These are phyloP conservation scores for Eleginops maclovinus DNA, from an alignment of 2,113 vertebrate genomes.

Conservation along the genomic window DNA sequence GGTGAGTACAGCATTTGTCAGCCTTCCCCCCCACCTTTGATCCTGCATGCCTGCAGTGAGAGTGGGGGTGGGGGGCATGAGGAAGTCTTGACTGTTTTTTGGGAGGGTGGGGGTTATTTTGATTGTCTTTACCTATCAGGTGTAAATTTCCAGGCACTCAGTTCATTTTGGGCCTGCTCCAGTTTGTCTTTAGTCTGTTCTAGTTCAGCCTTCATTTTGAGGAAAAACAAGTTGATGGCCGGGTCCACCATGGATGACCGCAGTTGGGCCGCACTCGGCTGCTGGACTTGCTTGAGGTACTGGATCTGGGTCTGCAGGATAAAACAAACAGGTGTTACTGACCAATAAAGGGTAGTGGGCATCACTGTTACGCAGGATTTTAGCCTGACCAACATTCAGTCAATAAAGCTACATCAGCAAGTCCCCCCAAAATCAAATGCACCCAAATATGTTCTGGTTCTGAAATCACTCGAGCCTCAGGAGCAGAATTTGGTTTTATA, in stretches of 20 bases:
- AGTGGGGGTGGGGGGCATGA: constrained; percentile 97
- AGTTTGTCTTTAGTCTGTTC: constrained; percentile 99
- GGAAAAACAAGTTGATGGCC: constrained; percentile 99
- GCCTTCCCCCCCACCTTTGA: constrained; percentile 91
- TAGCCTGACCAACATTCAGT: background rate
- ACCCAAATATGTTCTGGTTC: background rate
- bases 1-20: constrained; percentile 96
- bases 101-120: constrained; percentile 94
- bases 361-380: background rate
- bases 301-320: constrained; percentile 97
- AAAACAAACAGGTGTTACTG: constrained; percentile 76
- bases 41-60: constrained; percentile 98
- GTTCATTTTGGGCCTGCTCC: constrained; percentile 99
- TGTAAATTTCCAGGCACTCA: constrained; percentile 99
- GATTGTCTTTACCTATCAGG: constrained; percentile 99
- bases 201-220: constrained; percentile 99
- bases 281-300: constrained; percentile 99
- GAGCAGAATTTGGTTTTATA: background rate
- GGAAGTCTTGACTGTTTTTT: constrained; percentile 94
- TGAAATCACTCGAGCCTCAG: background rate
- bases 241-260: constrained; percentile 99
- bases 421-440: background rate
- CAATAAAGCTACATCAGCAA: background rate
- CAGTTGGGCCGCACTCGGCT: constrained; percentile 97
- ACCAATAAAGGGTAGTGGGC: background rate